Evolutionary conservation across 1,140 invertebrate genomes (phyloP).

Genomic region (Cyclina sinensis): DNA sequence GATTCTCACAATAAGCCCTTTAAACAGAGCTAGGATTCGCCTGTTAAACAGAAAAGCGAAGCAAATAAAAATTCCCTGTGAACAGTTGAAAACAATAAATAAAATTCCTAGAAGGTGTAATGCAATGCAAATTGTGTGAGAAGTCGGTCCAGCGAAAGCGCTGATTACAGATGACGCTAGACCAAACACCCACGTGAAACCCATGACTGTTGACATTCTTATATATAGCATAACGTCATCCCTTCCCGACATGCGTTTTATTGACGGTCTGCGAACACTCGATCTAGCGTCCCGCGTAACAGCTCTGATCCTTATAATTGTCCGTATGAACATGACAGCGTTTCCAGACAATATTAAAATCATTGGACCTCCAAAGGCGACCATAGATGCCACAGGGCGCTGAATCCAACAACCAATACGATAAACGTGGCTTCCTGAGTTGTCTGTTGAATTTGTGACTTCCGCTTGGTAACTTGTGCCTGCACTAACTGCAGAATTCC

Average conservation of each 20-base stretch:
- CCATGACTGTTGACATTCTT: conserved; percentile 87
- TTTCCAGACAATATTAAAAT: conserved; percentile 84
- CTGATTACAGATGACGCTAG: conserved; percentile 83
- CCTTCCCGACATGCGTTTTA: conserved; percentile 76
- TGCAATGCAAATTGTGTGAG: conserved; percentile 73
- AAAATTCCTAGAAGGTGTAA: conserved; percentile 80
- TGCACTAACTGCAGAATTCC: not conserved
- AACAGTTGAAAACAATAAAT: conserved; percentile 84
- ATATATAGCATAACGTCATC: conserved; percentile 88
- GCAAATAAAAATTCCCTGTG: conserved; percentile 85
- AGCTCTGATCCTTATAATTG: conserved; percentile 88
- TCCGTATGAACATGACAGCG: conserved; percentile 83
- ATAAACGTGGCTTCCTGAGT: not conserved
- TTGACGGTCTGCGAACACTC: conserved; percentile 71
- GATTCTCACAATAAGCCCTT: not conserved
- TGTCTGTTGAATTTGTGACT: not conserved
- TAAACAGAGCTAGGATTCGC: conserved; percentile 78
- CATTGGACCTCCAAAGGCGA: conserved; percentile 85
- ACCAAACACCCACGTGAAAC: conserved; percentile 87
- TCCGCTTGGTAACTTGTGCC: not conserved
- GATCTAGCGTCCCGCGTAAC: conserved; percentile 79
- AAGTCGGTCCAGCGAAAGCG: conserved; percentile 70
- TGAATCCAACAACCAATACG: conserved; percentile 87
- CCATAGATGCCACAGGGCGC: conserved; percentile 81
- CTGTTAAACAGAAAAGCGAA: conserved; percentile 84